A percentile compares a stretch with the other conserved stretches of the same genome.
phyloP scores from a whole-genome alignment of 2,797 vertebrate species.

The Tamandua tetradactyla region DNA sequence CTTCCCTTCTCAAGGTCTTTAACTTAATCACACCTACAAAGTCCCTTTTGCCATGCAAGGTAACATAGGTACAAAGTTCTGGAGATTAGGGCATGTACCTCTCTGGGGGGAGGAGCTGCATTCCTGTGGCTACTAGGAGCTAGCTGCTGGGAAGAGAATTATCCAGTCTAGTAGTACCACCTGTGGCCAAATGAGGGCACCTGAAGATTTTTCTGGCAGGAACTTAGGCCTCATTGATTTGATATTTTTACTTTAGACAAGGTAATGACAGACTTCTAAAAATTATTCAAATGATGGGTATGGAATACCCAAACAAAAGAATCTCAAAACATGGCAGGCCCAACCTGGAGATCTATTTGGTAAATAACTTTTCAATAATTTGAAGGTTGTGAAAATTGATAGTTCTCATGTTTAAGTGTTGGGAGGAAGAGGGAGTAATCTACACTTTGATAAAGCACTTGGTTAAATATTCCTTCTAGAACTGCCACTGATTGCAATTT shows the following conservation, averaged over 20 bases:
- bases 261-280: not conserved
- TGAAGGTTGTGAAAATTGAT: not conserved
- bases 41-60: not conserved
- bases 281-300: not conserved
- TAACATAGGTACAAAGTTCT: not conserved
- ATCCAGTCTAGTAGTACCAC: not conserved
- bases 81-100: not conserved
- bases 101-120: not conserved
- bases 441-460: not conserved
- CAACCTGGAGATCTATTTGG: not conserved
- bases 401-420: not conserved
- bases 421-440: not conserved
- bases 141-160: constrained; percentile 23
- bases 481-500: not conserved
- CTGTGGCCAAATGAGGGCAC: not conserved
- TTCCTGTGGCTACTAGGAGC: not conserved
- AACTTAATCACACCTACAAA: not conserved
- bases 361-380: constrained; percentile 3
- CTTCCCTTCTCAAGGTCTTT: not conserved
- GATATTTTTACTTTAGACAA: not conserved
- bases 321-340: not conserved
- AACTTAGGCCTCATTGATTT: not conserved
- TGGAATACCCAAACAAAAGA: not conserved
- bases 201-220: not conserved
- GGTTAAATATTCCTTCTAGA: not conserved